phyloP scores from a whole-genome alignment of 2,113 vertebrate species.

The Actenoides hombroni region DNA sequence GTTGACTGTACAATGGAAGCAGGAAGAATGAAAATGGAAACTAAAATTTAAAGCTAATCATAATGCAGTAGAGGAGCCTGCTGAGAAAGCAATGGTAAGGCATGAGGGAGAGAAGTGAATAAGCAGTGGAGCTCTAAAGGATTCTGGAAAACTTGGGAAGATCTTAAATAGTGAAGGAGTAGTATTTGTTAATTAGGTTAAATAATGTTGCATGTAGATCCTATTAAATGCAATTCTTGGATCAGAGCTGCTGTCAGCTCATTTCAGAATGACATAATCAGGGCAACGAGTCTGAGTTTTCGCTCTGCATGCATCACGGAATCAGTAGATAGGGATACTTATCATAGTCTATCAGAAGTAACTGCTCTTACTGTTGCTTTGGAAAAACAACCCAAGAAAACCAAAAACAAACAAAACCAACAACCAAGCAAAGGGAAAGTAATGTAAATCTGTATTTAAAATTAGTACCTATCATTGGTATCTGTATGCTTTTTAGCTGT shows the following conservation, averaged over 20 bases:
- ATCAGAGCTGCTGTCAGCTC: not conserved
- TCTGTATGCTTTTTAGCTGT: conserved; percentile 76
- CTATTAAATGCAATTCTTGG: not conserved
- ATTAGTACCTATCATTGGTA: conserved; percentile 62
- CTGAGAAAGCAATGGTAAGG: not conserved
- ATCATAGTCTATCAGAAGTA: not conserved
- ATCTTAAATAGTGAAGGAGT: not conserved
- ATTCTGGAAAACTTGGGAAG: not conserved
- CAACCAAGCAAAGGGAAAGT: not conserved
- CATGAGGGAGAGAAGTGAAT: not conserved
- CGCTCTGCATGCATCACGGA: not conserved
- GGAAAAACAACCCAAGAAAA: not conserved
- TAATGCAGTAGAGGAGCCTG: not conserved
- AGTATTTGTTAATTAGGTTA: not conserved
- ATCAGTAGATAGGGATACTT: not conserved
- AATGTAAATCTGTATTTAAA: not conserved
- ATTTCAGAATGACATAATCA: not conserved
- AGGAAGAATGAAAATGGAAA: not conserved
- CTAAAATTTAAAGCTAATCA: not conserved
- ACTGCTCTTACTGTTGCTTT: not conserved
- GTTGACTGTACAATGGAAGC: not conserved
- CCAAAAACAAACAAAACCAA: too few species aligned
- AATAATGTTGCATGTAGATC: not conserved
- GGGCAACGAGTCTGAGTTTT: not conserved
- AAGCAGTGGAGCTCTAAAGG: not conserved